Percentiles rank a stretch among this genome's conserved stretches.
Conservation (phyloP, 2,113 vertebrate genomes). For the Myotis brandtii region DNA sequence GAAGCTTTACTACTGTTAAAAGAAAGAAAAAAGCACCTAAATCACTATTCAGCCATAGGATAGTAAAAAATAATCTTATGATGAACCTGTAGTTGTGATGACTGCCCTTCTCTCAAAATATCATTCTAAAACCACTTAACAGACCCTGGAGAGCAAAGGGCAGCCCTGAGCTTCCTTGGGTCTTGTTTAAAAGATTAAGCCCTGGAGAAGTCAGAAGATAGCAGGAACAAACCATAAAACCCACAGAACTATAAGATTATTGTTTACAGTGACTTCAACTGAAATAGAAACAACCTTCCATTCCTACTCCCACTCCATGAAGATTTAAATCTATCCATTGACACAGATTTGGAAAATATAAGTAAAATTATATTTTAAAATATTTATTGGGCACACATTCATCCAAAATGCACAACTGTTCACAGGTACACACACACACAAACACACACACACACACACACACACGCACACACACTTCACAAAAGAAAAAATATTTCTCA, state of each 20-base stretch:
- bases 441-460: not conserved
- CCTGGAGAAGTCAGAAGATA: conserved; percentile 21
- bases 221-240: not conserved
- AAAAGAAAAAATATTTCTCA: not conserved
- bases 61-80: not conserved
- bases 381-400: not conserved
- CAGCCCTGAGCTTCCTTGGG: not conserved
- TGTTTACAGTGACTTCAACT: not conserved
- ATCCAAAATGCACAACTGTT: not conserved
- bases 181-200: conserved; percentile 1
- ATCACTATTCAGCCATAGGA: not conserved
- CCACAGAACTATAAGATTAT: not conserved
- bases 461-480: not conserved
- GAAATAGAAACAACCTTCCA: not conserved
- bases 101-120: conserved; percentile 14
- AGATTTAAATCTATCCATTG: not conserved
- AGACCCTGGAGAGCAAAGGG: conserved; percentile 7
- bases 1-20: conserved; percentile 27
- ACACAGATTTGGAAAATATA: not conserved
- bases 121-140: not conserved
- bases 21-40: not conserved
- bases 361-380: not conserved
- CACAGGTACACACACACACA: not conserved
- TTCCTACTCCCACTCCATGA: not conserved
- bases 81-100: conserved; percentile 25